These are phyloP conservation scores for Alectura lathami DNA, from an alignment of 2,113 vertebrate genomes.

Conservation along the genomic window DNA sequence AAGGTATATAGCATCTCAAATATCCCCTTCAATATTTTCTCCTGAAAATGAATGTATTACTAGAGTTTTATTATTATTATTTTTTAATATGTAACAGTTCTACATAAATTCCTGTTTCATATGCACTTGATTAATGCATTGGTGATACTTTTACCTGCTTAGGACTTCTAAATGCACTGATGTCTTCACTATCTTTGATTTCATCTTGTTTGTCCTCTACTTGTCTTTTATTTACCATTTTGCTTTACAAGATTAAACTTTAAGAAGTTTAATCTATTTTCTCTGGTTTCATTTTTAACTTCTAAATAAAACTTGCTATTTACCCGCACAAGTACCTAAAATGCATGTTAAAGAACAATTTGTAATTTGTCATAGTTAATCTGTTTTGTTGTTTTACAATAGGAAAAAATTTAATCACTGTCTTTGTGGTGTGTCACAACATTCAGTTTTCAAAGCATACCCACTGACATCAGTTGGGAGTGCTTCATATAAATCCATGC, in stretches of 20 bases:
- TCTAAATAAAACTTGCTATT: not conserved
- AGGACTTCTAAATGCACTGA: not conserved
- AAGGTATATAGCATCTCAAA: not conserved
- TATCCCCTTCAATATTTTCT: not conserved
- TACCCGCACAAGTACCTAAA: not conserved
- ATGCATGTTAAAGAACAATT: not conserved
- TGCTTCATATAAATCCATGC: not conserved
- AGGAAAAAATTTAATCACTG: not conserved
- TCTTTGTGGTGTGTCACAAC: not conserved
- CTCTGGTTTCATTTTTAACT: not conserved
- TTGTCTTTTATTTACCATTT: not conserved
- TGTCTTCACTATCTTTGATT: not conserved
- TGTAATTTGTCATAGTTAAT: not conserved
- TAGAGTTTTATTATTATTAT: not conserved
- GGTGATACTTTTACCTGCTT: not conserved
- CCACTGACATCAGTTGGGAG: not conserved
- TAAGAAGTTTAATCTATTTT: not conserved
- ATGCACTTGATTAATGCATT: not conserved
- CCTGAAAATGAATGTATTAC: not conserved
- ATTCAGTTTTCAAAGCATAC: constrained; percentile 35
- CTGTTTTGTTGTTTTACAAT: constrained; percentile 17
- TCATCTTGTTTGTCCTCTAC: not conserved
- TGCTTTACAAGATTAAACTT: not conserved
- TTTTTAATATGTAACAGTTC: not conserved
- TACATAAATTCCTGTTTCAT: not conserved